Percentiles rank a stretch among this genome's conserved stretches.
These are phyloP conservation scores for Lacanobia oleracea DNA, from an alignment of 2,888 invertebrate species.

Conservation along the genomic window DNA sequence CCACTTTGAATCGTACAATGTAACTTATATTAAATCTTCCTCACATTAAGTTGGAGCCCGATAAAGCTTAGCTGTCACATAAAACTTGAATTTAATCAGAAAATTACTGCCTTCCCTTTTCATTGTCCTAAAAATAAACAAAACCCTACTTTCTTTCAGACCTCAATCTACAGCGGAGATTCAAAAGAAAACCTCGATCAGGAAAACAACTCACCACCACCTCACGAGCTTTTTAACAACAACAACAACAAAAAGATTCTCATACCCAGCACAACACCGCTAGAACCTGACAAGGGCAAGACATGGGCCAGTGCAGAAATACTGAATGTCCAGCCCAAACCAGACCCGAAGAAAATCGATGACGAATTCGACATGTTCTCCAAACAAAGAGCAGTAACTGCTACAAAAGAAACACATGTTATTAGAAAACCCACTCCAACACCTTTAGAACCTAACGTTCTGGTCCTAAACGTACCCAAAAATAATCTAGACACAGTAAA, in stretches of 20 bases:
- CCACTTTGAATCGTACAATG: too few species aligned
- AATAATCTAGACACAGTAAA: conserved; percentile 82
- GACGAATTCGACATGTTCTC: conserved; percentile 88
- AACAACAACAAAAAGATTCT: conserved; percentile 66
- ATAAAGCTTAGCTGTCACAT: too few species aligned
- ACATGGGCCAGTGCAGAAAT: conserved; percentile 81
- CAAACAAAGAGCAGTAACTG: conserved; percentile 82
- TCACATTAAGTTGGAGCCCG: too few species aligned
- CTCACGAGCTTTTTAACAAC: conserved; percentile 61
- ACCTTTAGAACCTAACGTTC: conserved; percentile 78
- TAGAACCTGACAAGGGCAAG: conserved; percentile 79
- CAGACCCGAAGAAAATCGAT: conserved; percentile 77
- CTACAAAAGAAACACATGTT: conserved; percentile 59
- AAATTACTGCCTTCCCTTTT: too few species aligned
- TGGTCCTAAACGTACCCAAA: conserved; percentile 78
- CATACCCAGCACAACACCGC: conserved; percentile 80
- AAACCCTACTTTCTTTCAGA: conserved; percentile 73
- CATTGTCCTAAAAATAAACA: background rate
- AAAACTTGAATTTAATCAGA: too few species aligned
- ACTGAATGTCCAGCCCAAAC: conserved; percentile 57
- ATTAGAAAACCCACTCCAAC: conserved; percentile 72
- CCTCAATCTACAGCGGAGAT: conserved; percentile 81
- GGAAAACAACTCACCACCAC: conserved; percentile 74
- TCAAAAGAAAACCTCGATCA: conserved; percentile 80
- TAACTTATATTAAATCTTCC: too few species aligned